Conservation (phyloP, 2,113 vertebrate species). For the Sprattus sprattus region DNA sequence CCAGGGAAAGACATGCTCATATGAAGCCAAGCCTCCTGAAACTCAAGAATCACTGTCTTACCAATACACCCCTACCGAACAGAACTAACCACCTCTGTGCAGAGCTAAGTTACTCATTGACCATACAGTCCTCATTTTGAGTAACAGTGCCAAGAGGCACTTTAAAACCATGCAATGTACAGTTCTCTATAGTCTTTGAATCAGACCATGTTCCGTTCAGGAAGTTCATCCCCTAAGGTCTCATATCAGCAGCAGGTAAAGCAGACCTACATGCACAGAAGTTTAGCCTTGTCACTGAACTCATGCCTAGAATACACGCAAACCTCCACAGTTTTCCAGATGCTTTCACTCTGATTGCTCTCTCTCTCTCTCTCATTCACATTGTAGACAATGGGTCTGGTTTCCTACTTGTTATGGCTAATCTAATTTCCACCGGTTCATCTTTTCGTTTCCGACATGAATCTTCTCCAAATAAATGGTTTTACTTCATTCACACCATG, state of each 20-base stretch:
- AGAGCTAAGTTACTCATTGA: background rate
- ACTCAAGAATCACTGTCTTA: background rate
- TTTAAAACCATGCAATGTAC: background rate
- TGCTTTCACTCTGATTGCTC: background rate
- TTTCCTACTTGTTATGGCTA: background rate
- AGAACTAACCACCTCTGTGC: background rate
- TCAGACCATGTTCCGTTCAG: background rate
- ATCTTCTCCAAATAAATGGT: background rate
- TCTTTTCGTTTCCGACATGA: background rate
- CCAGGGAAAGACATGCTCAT: background rate
- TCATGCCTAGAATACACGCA: background rate
- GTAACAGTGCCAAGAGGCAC: background rate
- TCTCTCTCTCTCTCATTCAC: background rate
- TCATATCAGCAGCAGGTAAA: background rate
- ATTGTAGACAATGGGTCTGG: background rate
- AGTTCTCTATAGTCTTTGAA: background rate
- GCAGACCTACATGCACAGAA: conserved; percentile 1
- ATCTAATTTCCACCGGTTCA: background rate
- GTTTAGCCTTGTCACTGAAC: background rate
- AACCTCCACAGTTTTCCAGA: conserved; percentile 9
- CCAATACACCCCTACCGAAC: background rate
- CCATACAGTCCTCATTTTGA: background rate
- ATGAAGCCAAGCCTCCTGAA: background rate
- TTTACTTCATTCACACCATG: too few relatives aligned
- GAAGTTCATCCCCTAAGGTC: conserved; percentile 6